Conservation (phyloP, 1,140 invertebrate species). For the Drosophila parabipectinata region DNA sequence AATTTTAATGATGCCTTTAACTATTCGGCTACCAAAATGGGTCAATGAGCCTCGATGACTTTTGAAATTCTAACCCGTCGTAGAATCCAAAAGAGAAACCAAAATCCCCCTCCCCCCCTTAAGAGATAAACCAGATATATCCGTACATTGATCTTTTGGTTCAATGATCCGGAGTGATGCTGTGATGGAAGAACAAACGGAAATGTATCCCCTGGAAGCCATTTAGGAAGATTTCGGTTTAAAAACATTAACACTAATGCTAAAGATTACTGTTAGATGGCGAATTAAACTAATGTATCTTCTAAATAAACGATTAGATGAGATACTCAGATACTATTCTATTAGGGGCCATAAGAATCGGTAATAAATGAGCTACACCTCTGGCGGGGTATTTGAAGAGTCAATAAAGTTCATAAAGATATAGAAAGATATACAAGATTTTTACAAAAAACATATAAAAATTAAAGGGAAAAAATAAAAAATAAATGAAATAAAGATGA, state of each 20-base stretch:
- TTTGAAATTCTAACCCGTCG: conserved; percentile 42
- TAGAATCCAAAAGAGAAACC: not conserved
- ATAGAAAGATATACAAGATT: no score
- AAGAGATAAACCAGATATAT: not conserved
- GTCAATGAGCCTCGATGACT: conserved; percentile 74
- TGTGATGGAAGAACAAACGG: not conserved
- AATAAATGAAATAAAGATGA: not conserved
- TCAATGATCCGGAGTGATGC: conserved; percentile 19
- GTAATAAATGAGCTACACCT: not conserved
- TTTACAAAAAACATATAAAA: not conserved
- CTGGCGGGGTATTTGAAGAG: not conserved
- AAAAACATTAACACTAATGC: not conserved
- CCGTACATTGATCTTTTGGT: conserved; percentile 23
- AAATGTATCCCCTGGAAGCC: not conserved
- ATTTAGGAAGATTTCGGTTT: not conserved
- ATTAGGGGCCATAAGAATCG: not conserved
- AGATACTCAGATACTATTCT: not conserved
- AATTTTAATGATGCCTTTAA: conserved; percentile 48
- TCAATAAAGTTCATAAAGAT: not conserved
- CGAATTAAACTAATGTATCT: not conserved
- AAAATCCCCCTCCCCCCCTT: not conserved
- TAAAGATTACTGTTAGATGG: not conserved
- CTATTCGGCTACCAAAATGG: conserved; percentile 56
- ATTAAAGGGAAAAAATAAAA: no score
- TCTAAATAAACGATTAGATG: not conserved